phyloP scores from a whole-genome alignment of 23 tunicate genomes.

The Aplidium turbinatum region DNA sequence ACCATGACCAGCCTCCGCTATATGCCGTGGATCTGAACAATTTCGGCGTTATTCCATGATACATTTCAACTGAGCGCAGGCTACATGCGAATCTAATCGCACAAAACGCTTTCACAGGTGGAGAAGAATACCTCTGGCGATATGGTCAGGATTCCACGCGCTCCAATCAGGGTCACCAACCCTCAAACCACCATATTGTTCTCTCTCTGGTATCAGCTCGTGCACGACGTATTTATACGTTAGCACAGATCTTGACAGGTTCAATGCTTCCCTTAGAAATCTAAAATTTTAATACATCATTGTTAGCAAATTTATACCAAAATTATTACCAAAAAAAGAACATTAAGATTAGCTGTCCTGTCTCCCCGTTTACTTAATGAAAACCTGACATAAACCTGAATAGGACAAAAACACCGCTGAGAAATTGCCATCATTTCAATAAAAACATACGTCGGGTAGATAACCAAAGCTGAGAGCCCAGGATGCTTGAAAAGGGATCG shows the following conservation, averaged over 20 bases:
- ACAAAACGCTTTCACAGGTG: no score
- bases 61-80: no score
- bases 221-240: slow-evolving; percentile 91
- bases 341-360: no score
- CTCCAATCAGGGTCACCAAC: slow-evolving; percentile 60
- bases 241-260: slow-evolving; percentile 73
- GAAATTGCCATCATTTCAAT: no score
- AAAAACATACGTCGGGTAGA: no score
- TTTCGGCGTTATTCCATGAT: no score
- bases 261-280: slow-evolving; percentile 72
- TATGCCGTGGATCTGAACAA: slow-evolving; percentile 39
- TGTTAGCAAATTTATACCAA: not conserved
- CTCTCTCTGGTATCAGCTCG: slow-evolving; percentile 68
- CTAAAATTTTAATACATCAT: slow-evolving; percentile 15
- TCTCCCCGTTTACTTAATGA: not conserved
- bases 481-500: no score
- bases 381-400: not conserved
- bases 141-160: slow-evolving; percentile 72
- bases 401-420: not conserved
- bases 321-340: no score
- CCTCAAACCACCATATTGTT: slow-evolving; percentile 34
- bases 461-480: no score
- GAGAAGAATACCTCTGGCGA: slow-evolving; percentile 66
- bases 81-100: no score
- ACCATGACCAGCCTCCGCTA: slow-evolving; percentile 61